Percentiles rank a stretch among this genome's conserved stretches.
Evolutionary conservation across 2,797 vertebrate species (phyloP).

Genomic region (Momotus momota): DNA sequence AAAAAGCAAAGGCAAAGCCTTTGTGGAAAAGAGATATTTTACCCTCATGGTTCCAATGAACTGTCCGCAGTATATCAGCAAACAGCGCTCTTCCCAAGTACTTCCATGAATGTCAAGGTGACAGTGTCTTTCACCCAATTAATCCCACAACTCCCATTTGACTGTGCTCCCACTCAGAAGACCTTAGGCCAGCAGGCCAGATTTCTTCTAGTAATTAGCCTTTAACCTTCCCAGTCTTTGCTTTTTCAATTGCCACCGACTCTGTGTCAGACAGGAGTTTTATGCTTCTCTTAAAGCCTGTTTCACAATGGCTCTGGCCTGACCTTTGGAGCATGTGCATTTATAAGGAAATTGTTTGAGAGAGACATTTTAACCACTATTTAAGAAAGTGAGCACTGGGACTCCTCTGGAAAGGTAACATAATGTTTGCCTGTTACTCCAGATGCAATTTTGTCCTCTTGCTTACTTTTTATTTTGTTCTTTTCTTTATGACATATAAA

Average conservation of each 20-base stretch:
- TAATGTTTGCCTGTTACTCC: not conserved
- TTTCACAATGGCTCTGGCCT: slow-evolving; percentile 38
- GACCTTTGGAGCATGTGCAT: slow-evolving; percentile 18
- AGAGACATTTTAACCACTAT: not conserved
- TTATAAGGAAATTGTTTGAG: slow-evolving; percentile 49
- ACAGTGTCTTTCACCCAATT: slow-evolving; percentile 57
- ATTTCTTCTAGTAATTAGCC: slow-evolving; percentile 59
- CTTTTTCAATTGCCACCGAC: slow-evolving; percentile 10
- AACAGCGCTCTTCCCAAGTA: slow-evolving; percentile 8
- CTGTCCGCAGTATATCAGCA: slow-evolving; percentile 30
- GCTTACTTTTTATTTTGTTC: not conserved
- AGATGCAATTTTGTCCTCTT: not conserved
- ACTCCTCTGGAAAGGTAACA: not conserved
- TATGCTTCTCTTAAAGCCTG: slow-evolving; percentile 44
- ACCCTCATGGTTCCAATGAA: slow-evolving; percentile 8
- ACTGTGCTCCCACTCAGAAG: slow-evolving; percentile 28
- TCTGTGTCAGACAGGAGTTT: slow-evolving; percentile 18
- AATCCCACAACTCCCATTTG: slow-evolving; percentile 54
- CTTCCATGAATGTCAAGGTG: slow-evolving; percentile 62
- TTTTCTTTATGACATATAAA: not conserved
- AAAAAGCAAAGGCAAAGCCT: slow-evolving; percentile 31
- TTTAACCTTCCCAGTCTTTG: slow-evolving; percentile 55
- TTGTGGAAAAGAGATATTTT: not conserved
- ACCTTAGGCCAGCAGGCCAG: slow-evolving; percentile 20
- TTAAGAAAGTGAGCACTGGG: not conserved